Percentiles rank a stretch among this genome's conserved stretches.
Evolutionary conservation across 2,797 vertebrate genomes (phyloP).

Genomic region (Selene dorsalis): DNA sequence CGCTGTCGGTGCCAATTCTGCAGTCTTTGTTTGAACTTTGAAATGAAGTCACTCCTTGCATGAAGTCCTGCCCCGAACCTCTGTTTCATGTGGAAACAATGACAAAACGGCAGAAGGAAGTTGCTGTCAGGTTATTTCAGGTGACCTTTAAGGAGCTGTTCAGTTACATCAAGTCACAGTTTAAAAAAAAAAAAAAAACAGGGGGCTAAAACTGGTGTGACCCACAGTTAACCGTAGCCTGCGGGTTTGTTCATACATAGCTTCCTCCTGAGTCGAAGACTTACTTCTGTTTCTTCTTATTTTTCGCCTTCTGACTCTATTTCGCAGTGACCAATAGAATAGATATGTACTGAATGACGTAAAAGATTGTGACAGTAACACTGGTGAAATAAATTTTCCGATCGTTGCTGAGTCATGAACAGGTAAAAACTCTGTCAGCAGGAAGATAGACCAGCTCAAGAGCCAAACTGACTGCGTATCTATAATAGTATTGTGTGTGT

Average conservation of each 20-base stretch:
- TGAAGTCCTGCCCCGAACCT: not conserved
- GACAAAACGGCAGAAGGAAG: constrained; percentile 1
- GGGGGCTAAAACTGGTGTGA: not conserved
- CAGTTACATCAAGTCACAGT: constrained; percentile 9
- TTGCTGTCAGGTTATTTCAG: constrained; percentile 31
- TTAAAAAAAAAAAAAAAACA: constrained; percentile 8
- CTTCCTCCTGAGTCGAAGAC: not conserved
- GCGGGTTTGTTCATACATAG: not conserved
- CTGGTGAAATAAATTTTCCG: constrained; percentile 21
- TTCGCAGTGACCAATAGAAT: not conserved
- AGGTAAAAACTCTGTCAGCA: not conserved
- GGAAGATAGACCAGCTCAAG: not conserved
- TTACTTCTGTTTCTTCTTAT: constrained; percentile 14
- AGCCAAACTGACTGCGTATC: not conserved
- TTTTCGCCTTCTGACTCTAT: constrained; percentile 15
- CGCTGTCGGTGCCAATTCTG: not conserved
- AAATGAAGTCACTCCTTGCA: constrained; percentile 14
- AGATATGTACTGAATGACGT: constrained; percentile 28
- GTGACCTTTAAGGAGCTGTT: constrained; percentile 42
- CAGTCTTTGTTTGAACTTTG: constrained; percentile 24
- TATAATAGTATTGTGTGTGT: not conserved
- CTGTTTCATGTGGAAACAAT: constrained; percentile 32
- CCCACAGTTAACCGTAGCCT: not conserved
- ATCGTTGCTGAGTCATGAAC: not conserved
- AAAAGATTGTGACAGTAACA: constrained; percentile 12